Base-by-base conservation (phyloP, 2,797 vertebrate species). In the Yasuhikotakia modesta region DNA sequence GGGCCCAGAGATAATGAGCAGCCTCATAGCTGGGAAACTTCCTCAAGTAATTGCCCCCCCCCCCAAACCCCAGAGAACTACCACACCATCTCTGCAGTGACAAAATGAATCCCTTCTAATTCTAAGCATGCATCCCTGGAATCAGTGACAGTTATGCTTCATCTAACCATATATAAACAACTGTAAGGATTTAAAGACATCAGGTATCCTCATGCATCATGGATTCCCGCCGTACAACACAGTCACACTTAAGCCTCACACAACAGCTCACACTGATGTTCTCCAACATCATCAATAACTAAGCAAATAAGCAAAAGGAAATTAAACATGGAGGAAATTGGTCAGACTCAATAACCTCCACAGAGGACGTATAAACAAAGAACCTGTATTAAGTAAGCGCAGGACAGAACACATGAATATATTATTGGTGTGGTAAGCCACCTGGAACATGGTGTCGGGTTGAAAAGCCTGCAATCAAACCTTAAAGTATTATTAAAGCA, bases 11-110 rank as follows among this genome's bases (percentile, higher is more conserved):
- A 68, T 63, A 75, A 83, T 55, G 70, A 80, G 58, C 58, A 13
- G 27, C 27, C 64, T 16, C 19, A 52, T 61, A 50, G 21, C 35
- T n/a, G 48, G 32, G 30, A 74, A 46, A 43, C 70, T 30, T 80
- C 65, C 46, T 65, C 1, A 32, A 64, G 64, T 83, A 77, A 83
- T 78, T 75, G 39, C 35, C 30, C 65, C 22, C 21, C n/a, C n/a
- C n/a, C n/a, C n/a, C n/a, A n/a, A n/a, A n/a, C n/a, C n/a, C 66
- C 45, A 52, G 73, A 72, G 65, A 46, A 50, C 21, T 22, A 63
- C 30, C 73, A 46, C 63, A 73, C 30, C 71, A 52, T 69, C 55
- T 69, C 64, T 67, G 52, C 64, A 73, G 46, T 64, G 69, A 64
- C 68, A 7, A 21, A 61, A 63, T 24, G 0, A 30, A 73, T 68